Evolutionary conservation across 1,140 invertebrate genomes (phyloP), one percentile per base, ranked within the genome.

Genomic region (Reticulitermes speratus): DNA sequence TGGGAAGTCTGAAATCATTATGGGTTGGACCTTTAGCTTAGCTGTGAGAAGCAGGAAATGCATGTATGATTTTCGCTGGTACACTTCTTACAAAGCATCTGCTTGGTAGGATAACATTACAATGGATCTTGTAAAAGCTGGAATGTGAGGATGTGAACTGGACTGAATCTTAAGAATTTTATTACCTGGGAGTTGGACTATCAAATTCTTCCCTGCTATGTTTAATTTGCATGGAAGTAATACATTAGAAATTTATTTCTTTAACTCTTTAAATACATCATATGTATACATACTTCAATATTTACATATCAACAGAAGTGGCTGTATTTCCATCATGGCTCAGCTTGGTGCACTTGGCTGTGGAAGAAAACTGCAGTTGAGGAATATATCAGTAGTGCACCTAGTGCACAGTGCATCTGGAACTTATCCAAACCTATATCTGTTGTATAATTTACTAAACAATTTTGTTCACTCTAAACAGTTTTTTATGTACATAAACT

Each of bases 251-350:
- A 75, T 75, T 75, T 75, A 75, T 75, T 75, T 75, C 8, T 30
- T 19, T 0, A 30, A 75, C 65, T 23, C 59, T 75, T n/a, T 75
- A 75, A 75, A 75, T 75, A 75, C 25, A 75, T 75, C 65, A 30
- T 75, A 75, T 75, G n/a, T 75, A 75, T 30, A 75, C 65, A 75
- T 30, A 75, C 14, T 75, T 75, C 25, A 75, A 30, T 75, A 75
- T 30, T 30, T 75, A 75, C 65, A 75, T 75, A 75, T 25, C n/a
- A 6, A 75, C n/a, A 75, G 65, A 65, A 1, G 2, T 91, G 90
- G 90, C 82, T 88, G 44, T 89, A 90, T 82, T 91, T 90, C 88
- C 91, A 91, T 86, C 89, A 89, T 21, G 59, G 88, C 88, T 75
- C n/a, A 75, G 65, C n/a, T 75, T 14, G 88, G 89, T 88, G 89